Evolutionary conservation across 1,140 invertebrate species (phyloP).

Genomic region (Pogonomyrmex barbatus): DNA sequence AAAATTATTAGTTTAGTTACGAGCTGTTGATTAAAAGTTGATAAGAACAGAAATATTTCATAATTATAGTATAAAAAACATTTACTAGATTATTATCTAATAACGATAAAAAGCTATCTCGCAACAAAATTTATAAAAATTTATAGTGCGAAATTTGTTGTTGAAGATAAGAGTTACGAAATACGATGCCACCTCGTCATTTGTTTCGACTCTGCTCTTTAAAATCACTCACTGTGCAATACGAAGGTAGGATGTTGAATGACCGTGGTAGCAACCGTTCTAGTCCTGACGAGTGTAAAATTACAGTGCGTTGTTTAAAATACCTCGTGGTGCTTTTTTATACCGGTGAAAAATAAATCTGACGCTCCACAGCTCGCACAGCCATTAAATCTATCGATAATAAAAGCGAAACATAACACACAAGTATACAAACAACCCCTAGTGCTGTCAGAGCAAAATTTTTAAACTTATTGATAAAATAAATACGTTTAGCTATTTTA

Average conservation of each 20-base stretch:
- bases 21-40: not conserved
- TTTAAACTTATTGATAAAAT: conserved; percentile 18
- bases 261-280: not conserved
- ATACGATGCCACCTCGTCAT: conserved; percentile 2
- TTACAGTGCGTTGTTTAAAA: conserved; percentile 57
- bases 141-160: conserved; percentile 52
- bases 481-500: not conserved
- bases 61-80: not conserved
- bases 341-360: conserved; percentile 27
- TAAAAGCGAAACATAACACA: conserved; percentile 4
- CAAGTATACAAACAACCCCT: not conserved
- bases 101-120: not conserved
- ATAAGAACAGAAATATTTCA: not conserved
- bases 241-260: conserved; percentile 33
- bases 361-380: not conserved
- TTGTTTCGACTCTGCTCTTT: not conserved
- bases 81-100: not conserved
- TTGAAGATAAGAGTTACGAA: conserved; percentile 16
- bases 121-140: conserved; percentile 43
- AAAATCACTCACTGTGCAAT: not conserved
- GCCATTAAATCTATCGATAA: conserved; percentile 33
- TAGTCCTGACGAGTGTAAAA: conserved; percentile 51
- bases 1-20: not conserved
- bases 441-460: not conserved
- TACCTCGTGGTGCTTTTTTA: not conserved